Conservation (phyloP, 2,888 invertebrate species). For the Biston betularia region DNA sequence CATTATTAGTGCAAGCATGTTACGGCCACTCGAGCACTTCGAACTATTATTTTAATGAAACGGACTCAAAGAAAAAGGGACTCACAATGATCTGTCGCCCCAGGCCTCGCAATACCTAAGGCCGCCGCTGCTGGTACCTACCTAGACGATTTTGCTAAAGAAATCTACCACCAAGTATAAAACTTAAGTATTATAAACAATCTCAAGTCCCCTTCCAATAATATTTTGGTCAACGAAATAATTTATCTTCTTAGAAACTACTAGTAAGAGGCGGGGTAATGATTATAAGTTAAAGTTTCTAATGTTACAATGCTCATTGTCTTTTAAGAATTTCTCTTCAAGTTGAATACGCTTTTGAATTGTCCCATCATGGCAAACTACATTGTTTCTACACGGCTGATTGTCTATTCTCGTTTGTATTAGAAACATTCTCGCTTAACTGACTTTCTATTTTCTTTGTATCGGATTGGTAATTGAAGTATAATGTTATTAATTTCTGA, state of each 20-base stretch:
- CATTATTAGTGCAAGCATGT: too few species aligned
- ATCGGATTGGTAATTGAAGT: background rate
- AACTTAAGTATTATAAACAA: background rate
- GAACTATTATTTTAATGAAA: too few species aligned
- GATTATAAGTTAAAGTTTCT: slow-evolving; percentile 12
- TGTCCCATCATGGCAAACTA: background rate
- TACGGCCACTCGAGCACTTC: too few species aligned
- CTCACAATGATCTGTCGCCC: too few species aligned
- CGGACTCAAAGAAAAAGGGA: too few species aligned
- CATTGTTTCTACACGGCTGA: slow-evolving; percentile 6
- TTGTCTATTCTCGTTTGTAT: background rate
- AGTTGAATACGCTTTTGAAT: slow-evolving; percentile 17
- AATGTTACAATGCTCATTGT: slow-evolving; percentile 15
- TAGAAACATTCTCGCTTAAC: slow-evolving; percentile 9
- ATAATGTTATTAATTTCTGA: background rate
- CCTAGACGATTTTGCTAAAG: too few species aligned
- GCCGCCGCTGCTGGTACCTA: too few species aligned
- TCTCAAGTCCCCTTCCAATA: background rate
- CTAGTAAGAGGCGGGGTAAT: background rate
- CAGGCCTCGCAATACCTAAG: too few species aligned
- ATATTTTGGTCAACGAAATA: background rate
- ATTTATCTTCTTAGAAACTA: background rate
- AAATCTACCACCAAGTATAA: too few species aligned
- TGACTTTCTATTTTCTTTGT: slow-evolving; percentile 21
- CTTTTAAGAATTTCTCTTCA: slow-evolving; percentile 16